phyloP scores from a whole-genome alignment of 2,888 invertebrate genomes.

The Cephus sareptanus region DNA sequence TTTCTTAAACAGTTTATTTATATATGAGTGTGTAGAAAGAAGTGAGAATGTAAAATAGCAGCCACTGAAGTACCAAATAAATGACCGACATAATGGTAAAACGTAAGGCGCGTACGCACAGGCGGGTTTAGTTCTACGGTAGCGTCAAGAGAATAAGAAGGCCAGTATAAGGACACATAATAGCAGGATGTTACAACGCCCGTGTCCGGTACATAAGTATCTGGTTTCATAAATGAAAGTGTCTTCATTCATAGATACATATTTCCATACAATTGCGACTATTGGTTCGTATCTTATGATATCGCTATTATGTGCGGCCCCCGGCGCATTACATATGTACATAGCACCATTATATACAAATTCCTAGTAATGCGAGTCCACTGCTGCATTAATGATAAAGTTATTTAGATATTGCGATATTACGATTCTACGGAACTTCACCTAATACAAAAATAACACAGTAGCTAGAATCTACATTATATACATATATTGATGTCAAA shows the following conservation, averaged over 20 bases:
- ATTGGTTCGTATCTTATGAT: conserved; percentile 61
- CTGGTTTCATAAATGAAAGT: conserved; percentile 65
- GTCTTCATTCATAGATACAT: conserved; percentile 65
- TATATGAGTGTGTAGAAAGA: not conserved
- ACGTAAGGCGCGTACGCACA: conserved; percentile 27
- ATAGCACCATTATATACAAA: conserved; percentile 64
- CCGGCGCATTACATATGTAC: conserved; percentile 56
- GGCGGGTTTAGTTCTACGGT: conserved; percentile 15
- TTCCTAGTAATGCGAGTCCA: conserved; percentile 54
- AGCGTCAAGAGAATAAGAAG: conserved; percentile 38
- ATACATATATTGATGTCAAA: not conserved
- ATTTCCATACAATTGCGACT: conserved; percentile 65
- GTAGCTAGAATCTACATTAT: not conserved
- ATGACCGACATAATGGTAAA: conserved; percentile 7
- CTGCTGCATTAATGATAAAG: conserved; percentile 56
- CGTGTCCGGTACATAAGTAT: conserved; percentile 63
- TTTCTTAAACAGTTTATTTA: not conserved
- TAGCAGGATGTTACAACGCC: conserved; percentile 63
- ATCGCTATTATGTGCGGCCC: conserved; percentile 54
- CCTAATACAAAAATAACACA: not conserved
- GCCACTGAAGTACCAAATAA: not conserved
- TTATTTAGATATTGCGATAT: conserved; percentile 28
- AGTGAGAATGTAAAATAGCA: not conserved
- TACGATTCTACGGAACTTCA: not conserved
- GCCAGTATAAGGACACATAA: conserved; percentile 53